phyloP scores from a whole-genome alignment of 1,140 invertebrate species.

The Musca domestica region DNA sequence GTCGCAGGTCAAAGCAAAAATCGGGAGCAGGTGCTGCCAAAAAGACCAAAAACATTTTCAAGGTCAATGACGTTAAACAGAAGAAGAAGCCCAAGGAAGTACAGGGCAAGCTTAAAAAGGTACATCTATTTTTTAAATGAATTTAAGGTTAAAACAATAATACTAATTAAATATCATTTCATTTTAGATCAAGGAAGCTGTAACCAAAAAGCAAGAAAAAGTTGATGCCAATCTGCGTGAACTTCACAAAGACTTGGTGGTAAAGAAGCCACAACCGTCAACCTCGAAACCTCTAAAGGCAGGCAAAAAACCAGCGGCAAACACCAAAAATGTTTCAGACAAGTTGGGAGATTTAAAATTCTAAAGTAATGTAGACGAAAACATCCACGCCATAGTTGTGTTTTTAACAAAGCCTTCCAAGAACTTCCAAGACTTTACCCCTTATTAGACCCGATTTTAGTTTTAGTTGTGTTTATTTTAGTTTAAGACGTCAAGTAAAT shows the following conservation, averaged over 20 bases:
- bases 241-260: conserved; percentile 49
- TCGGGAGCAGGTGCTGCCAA: conserved; percentile 36
- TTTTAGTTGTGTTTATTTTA: not conserved
- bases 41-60: conserved; percentile 48
- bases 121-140: too few species aligned
- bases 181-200: conserved; percentile 44
- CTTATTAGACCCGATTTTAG: not conserved
- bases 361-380: conserved; percentile 23
- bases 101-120: conserved; percentile 51
- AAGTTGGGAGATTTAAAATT: conserved; percentile 49
- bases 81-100: conserved; percentile 53
- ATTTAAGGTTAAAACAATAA: too few species aligned
- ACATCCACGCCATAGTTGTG: too few species aligned
- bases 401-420: too few species aligned
- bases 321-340: conserved; percentile 42
- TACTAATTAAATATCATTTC: not conserved
- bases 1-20: conserved; percentile 44
- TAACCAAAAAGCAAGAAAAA: conserved; percentile 50
- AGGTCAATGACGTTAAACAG: conserved; percentile 42
- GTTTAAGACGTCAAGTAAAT: not conserved
- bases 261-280: conserved; percentile 44
- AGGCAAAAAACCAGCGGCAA: conserved; percentile 41
- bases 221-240: conserved; percentile 44
- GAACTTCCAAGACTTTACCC: not conserved
- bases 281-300: conserved; percentile 35